Percentiles rank a stretch among this genome's conserved stretches.
Evolutionary conservation across 2,113 vertebrate species (phyloP).

Genomic region (Lepus americanus): DNA sequence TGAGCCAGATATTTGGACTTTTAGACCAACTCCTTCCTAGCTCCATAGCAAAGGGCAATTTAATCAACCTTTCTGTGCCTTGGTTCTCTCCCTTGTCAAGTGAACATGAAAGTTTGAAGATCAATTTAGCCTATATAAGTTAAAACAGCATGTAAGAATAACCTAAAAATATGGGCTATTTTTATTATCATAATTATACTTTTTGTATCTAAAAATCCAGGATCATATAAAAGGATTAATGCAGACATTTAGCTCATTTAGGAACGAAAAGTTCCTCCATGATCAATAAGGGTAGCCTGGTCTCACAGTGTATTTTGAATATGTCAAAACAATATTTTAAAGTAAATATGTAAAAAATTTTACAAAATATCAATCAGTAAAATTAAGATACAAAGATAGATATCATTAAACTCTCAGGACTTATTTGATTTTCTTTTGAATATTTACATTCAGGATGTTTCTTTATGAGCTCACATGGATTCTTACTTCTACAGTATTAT

Average conservation of each 20-base stretch:
- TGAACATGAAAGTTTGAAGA: background rate
- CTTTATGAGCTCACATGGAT: background rate
- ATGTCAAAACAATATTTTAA: conserved; percentile 1
- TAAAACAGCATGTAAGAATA: background rate
- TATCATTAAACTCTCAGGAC: background rate
- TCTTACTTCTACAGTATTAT: background rate
- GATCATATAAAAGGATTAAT: background rate
- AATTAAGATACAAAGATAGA: background rate
- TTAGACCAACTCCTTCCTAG: background rate
- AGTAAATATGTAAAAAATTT: background rate
- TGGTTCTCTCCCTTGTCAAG: background rate
- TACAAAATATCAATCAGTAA: background rate
- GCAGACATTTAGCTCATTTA: background rate
- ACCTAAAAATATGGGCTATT: background rate
- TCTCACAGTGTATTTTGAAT: background rate
- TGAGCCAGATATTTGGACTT: background rate
- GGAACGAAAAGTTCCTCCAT: background rate
- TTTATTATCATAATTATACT: background rate
- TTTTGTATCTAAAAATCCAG: background rate
- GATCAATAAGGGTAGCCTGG: background rate
- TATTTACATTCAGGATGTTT: background rate
- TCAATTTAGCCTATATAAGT: background rate
- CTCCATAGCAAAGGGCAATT: background rate
- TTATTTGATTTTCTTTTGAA: background rate
- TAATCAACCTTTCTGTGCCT: background rate